These are phyloP conservation scores for Lycocerus yunnanus DNA, from an alignment of 2,888 invertebrate genomes.

Conservation along the genomic window DNA sequence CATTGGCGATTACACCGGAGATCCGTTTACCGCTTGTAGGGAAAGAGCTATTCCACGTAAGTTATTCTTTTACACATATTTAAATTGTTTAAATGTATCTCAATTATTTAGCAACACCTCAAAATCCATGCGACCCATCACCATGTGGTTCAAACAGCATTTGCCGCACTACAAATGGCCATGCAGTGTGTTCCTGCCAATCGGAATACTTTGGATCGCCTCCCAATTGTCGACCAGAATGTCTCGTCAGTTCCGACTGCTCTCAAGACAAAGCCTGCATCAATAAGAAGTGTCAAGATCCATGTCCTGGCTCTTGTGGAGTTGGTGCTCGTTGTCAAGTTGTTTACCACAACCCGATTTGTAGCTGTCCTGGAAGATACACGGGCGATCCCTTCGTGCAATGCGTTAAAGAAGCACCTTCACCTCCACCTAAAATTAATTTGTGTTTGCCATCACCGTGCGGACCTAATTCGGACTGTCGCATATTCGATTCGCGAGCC, in stretches of 20 bases:
- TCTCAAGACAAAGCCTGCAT: constrained; percentile 65
- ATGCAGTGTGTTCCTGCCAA: constrained; percentile 67
- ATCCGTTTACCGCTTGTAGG: constrained; percentile 82
- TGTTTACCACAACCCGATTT: constrained; percentile 66
- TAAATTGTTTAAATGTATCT: not conserved
- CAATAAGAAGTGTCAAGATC: constrained; percentile 66
- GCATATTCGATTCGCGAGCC: constrained; percentile 65
- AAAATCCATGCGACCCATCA: constrained; percentile 63
- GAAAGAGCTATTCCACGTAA: constrained; percentile 62
- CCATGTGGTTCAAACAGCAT: constrained; percentile 67
- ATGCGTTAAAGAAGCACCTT: constrained; percentile 55
- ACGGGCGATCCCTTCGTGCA: constrained; percentile 65
- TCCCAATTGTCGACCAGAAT: constrained; percentile 65
- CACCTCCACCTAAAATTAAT: constrained; percentile 54
- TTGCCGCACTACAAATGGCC: constrained; percentile 60
- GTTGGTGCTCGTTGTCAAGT: constrained; percentile 63
- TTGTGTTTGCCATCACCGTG: constrained; percentile 78
- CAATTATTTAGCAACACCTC: constrained; percentile 40
- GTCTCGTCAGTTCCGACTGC: constrained; percentile 65
- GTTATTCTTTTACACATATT: constrained; percentile 43
- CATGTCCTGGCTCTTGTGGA: constrained; percentile 66
- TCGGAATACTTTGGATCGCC: constrained; percentile 64
- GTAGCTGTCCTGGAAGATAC: constrained; percentile 63
- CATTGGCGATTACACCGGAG: constrained; percentile 74
- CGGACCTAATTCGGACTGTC: constrained; percentile 71